Percentiles rank a stretch among this genome's conserved stretches.
Evolutionary conservation across 2,113 vertebrate species (phyloP).

Genomic region (Laticauda laticaudata): DNA sequence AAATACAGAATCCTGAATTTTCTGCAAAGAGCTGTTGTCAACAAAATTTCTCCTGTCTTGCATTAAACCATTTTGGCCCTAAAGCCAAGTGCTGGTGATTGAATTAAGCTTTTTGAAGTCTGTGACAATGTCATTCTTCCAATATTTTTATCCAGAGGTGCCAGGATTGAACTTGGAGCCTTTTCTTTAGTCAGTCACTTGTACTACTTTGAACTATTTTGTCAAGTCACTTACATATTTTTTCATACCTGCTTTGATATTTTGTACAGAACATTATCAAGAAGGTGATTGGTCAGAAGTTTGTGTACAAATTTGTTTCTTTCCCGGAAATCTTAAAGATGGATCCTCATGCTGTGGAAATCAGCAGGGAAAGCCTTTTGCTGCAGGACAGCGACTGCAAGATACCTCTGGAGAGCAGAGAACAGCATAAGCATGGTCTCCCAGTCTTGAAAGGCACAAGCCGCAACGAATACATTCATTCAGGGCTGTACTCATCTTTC

Average conservation of each 20-base stretch:
- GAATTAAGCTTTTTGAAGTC: neutral
- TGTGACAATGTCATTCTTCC: neutral
- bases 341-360: constrained; percentile 88
- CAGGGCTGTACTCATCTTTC: constrained; percentile 91
- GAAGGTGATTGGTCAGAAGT: constrained; percentile 97
- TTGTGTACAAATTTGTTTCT: constrained; percentile 97
- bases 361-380: constrained; percentile 81
- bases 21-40: neutral
- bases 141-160: neutral
- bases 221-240: constrained; percentile 12
- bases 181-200: neutral
- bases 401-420: constrained; percentile 70
- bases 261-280: constrained; percentile 92
- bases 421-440: constrained; percentile 79
- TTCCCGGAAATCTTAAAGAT: constrained; percentile 96
- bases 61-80: neutral
- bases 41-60: neutral
- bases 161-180: neutral
- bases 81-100: neutral
- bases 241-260: constrained; percentile 53
- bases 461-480: constrained; percentile 88
- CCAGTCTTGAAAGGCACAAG: constrained; percentile 77
- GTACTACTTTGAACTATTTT: neutral
- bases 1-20: neutral
- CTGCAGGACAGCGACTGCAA: constrained; percentile 83